phyloP scores from a whole-genome alignment of 53 echinoderm and acorn worm genomes.

The Luidia sarsii region DNA sequence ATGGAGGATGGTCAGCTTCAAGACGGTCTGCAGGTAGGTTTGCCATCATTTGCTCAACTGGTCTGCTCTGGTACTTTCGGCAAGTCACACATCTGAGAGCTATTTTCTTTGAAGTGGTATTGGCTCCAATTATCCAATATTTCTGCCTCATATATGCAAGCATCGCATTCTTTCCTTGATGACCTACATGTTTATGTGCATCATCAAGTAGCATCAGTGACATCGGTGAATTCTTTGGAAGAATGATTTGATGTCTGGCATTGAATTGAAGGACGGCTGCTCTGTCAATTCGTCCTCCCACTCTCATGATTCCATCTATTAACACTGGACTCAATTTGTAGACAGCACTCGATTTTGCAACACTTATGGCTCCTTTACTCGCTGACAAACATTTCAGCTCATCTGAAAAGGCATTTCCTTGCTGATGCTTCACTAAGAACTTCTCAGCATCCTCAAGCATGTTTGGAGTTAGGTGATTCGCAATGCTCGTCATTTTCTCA shows the following conservation, averaged over 20 bases:
- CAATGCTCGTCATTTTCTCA: not conserved
- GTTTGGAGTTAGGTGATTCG: conserved; percentile 12
- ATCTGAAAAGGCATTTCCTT: conserved; percentile 52
- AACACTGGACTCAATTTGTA: conserved; percentile 39
- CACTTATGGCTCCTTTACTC: conserved; percentile 1
- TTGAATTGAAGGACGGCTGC: not conserved
- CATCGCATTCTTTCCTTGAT: conserved; percentile 37
- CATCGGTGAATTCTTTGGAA: conserved; percentile 16
- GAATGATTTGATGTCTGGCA: conserved; percentile 29
- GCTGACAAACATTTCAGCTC: conserved; percentile 36
- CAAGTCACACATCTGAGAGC: conserved; percentile 43
- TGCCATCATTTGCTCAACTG: conserved; percentile 52
- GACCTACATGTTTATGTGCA: conserved; percentile 23
- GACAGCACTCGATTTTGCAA: conserved; percentile 40
- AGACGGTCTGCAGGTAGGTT: conserved; percentile 56
- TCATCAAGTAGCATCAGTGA: conserved; percentile 13
- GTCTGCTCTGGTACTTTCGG: conserved; percentile 2
- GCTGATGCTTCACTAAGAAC: conserved; percentile 31
- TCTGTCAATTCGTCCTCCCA: not conserved
- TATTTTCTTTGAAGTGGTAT: conserved; percentile 26
- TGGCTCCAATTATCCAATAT: conserved; percentile 55
- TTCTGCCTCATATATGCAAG: conserved; percentile 21
- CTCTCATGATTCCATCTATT: conserved; percentile 21
- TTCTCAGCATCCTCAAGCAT: conserved; percentile 11
- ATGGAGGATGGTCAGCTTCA: conserved; percentile 44